Evolutionary conservation across 2,888 invertebrate species (phyloP), one percentile per base, ranked within the genome.

Genomic region (Corbicula japonica): DNA sequence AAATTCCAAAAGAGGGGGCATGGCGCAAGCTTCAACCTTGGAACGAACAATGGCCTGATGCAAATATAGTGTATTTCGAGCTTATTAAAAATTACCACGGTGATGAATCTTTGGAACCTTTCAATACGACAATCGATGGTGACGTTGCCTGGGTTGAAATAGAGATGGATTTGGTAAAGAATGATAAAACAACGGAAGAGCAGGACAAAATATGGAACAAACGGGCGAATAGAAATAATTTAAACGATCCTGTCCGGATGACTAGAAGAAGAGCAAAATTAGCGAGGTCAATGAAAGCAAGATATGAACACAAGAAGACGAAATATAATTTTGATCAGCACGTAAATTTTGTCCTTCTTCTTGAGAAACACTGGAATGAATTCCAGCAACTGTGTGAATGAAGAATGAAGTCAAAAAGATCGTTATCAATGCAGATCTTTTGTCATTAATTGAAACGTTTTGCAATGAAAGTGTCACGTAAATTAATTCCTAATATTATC

Each of bases 61-160:
- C 69, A 2, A 69, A 78, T 41, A 66, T 75, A 61, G 28, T 73
- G 26, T 75, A 62, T 52, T 56, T 58, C 6, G 30, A 68, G 2
- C 34, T 63, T 18, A 50, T 71, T 5, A 38, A 50, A 15, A 18
- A 21, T 10, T 50, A 61, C 41, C 52, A 48, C 21, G 66, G 62
- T 18, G 75, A 79, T 23, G 75, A 66, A 30, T 48, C 65, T 1
- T 18, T 78, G 12, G 79, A 76, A 0, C 76, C 70, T 5, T 60
- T 87, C 28, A 72, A 83, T 73, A 76, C 82, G 72, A 77, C 78
- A 23, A 85, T 88, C 4, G 85, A 86, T 5, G 87, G 87, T n/a
- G 87, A 87, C 26, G 87, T 74, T 4, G 88, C 84, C 0, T 88
- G 88, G 88, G 41, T 68, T 26, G 83, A 80, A 26, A 83, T 88